Conservation (phyloP, 1,140 invertebrate species). For the Macrocentrus cingulum region DNA sequence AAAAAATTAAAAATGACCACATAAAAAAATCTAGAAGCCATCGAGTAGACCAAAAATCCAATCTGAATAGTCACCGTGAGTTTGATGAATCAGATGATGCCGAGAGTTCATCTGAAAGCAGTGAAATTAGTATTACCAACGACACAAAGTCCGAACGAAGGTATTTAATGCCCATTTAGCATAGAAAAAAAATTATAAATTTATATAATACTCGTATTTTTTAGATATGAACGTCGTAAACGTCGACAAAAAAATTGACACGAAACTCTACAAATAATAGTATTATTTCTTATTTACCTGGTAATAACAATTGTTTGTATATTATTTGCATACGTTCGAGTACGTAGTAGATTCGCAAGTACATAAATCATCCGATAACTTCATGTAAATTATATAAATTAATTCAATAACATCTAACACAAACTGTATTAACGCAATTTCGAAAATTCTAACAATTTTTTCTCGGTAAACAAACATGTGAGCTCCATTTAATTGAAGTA, state of each 20-base stretch:
- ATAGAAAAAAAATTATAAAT: background rate
- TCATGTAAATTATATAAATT: conserved; percentile 8
- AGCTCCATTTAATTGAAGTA: no score
- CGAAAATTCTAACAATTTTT: no score
- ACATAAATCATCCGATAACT: conserved; percentile 18
- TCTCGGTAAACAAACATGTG: no score
- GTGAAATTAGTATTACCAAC: conserved; percentile 28
- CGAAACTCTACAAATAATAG: conserved; percentile 61
- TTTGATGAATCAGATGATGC: no score
- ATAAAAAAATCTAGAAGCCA: conserved; percentile 24
- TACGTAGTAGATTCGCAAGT: conserved; percentile 57
- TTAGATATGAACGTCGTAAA: conserved; percentile 43
- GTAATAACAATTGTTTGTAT: conserved; percentile 61
- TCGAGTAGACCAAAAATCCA: conserved; percentile 13
- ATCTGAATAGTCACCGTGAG: background rate
- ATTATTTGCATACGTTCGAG: conserved; percentile 62
- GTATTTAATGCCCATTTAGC: background rate
- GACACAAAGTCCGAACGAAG: conserved; percentile 39
- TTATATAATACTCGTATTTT: conserved; percentile 24
- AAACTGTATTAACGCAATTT: no score
- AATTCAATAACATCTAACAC: no score
- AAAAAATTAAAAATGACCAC: conserved; percentile 31
- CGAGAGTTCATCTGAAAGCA: conserved; percentile 19
- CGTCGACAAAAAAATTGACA: conserved; percentile 60
- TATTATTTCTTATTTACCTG: conserved; percentile 62